Conservation (phyloP, 2,888 invertebrate genomes). For the Nemotelus pantherinus region DNA sequence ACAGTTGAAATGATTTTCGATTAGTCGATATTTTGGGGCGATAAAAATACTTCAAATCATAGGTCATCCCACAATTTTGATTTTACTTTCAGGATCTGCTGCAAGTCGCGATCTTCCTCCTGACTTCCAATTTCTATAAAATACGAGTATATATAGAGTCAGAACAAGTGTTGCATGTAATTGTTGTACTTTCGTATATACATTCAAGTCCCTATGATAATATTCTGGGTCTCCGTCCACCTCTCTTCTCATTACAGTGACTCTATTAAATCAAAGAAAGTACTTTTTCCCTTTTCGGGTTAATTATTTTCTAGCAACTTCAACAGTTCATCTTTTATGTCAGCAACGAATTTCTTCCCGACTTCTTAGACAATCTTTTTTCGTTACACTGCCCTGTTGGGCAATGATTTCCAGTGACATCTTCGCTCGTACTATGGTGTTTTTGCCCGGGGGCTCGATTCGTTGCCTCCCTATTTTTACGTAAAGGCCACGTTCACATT, state of each 20-base stretch:
- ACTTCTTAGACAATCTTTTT: slow-evolving; percentile 13
- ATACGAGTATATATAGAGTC: no score
- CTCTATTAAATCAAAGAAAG: slow-evolving; percentile 25
- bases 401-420: neutral
- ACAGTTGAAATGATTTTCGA: no score
- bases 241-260: neutral
- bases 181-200: neutral
- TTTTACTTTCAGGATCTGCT: no score
- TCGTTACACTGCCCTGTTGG: neutral
- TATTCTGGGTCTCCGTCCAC: neutral
- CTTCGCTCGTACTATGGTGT: slow-evolving; percentile 4
- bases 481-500: slow-evolving; percentile 34
- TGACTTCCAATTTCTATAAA: no score
- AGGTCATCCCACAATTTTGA: no score
- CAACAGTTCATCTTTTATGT: slow-evolving; percentile 42
- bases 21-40: no score
- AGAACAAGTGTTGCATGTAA: no score
- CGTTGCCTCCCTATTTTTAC: slow-evolving; percentile 32
- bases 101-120: no score
- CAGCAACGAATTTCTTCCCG: slow-evolving; percentile 33
- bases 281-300: slow-evolving; percentile 20
- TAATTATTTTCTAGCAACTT: slow-evolving; percentile 39
- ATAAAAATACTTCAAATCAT: no score
- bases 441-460: slow-evolving; percentile 19
- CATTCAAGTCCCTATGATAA: neutral